A percentile compares a stretch with the other conserved stretches of the same genome.
Evolutionary conservation across 2,797 vertebrate genomes (phyloP).

Genomic region (Champsocephalus gunnari): DNA sequence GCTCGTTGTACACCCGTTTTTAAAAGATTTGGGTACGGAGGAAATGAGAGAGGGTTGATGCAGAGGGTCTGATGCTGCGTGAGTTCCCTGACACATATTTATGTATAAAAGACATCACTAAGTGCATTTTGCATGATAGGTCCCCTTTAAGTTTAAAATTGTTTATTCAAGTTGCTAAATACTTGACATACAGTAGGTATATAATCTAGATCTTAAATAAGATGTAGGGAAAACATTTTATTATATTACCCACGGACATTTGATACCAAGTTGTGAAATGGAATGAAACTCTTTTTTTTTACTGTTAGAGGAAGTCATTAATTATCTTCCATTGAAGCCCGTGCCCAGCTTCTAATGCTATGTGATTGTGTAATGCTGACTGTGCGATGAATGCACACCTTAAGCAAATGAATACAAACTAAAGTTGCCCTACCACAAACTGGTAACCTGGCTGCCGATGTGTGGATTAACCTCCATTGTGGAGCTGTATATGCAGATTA

Average conservation of each 20-base stretch:
- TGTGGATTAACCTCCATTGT: neutral
- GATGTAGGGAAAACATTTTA: too few species aligned
- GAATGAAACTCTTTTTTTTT: conserved; percentile 14
- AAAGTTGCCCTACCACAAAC: conserved; percentile 33
- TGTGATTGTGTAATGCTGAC: conserved; percentile 60
- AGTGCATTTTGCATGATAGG: too few species aligned
- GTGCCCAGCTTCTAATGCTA: conserved; percentile 10
- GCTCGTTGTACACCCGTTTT: too few species aligned
- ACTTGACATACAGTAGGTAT: neutral
- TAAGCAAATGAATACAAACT: conserved; percentile 74
- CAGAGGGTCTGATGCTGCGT: too few species aligned
- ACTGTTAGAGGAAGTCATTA: conserved; percentile 52
- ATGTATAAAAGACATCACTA: too few species aligned
- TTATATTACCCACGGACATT: conserved; percentile 13
- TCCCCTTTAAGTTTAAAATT: neutral
- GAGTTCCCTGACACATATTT: too few species aligned
- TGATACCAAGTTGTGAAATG: conserved; percentile 11
- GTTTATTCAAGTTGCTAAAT: neutral
- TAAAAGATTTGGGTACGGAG: too few species aligned
- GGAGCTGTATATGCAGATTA: too few species aligned
- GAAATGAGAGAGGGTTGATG: too few species aligned
- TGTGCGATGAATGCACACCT: conserved; percentile 69
- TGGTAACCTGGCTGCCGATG: conserved; percentile 31
- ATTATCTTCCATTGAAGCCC: conserved; percentile 49
- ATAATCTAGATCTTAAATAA: neutral